Conservation (phyloP, 2,113 vertebrate species). For the Mungos mungo region DNA sequence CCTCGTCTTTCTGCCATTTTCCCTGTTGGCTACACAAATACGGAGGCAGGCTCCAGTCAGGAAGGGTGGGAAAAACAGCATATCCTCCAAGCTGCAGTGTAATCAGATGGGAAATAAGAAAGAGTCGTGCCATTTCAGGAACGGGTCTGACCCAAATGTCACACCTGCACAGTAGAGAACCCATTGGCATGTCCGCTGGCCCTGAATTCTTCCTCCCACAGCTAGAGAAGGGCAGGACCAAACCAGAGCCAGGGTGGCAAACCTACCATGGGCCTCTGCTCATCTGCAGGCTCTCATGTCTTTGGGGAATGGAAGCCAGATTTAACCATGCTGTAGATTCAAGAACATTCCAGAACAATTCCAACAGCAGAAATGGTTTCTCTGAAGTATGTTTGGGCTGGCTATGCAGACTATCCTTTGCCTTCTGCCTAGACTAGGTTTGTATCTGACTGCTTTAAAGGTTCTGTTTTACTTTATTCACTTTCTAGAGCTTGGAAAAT, state of each 20-base stretch:
- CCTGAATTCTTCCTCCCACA: neutral
- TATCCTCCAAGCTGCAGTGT: neutral
- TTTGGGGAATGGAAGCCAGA: neutral
- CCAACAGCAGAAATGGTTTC: neutral
- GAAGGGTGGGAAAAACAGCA: neutral
- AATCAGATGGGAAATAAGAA: slow-evolving; percentile 32
- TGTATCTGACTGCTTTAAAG: neutral
- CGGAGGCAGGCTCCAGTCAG: neutral
- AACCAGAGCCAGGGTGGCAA: neutral
- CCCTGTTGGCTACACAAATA: slow-evolving; percentile 38
- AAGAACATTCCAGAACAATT: slow-evolving; percentile 12
- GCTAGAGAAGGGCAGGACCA: neutral
- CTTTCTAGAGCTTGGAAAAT: slow-evolving; percentile 23
- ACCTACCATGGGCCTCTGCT: neutral
- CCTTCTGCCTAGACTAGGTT: neutral
- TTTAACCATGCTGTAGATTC: neutral
- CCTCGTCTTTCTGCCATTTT: slow-evolving; percentile 64
- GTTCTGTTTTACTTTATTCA: slow-evolving; percentile 30
- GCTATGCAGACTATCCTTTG: neutral
- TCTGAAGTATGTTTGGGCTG: neutral
- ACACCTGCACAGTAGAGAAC: neutral
- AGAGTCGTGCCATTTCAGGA: neutral
- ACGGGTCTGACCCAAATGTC: neutral
- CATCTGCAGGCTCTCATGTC: neutral
- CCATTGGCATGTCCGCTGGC: neutral